Conservation (phyloP, 1,140 invertebrate species). For the Druon quercuslanigerum region DNA sequence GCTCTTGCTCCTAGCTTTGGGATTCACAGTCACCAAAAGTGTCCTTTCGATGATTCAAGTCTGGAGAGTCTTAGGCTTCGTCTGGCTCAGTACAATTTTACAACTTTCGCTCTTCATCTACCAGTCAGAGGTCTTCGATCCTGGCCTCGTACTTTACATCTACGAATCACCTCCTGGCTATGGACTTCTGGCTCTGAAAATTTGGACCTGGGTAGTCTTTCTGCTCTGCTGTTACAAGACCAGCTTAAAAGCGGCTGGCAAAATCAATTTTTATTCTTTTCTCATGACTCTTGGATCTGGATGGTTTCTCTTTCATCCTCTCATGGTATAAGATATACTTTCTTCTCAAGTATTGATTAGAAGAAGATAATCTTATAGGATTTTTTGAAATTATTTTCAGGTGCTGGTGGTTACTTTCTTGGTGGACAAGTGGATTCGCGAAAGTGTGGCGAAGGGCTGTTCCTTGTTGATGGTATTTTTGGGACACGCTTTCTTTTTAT, state of each 20-base stretch:
- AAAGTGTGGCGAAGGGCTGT: constrained; percentile 89
- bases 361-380: constrained; percentile 10
- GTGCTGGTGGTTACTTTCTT: constrained; percentile 88
- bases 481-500: constrained; percentile 89
- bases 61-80: constrained; percentile 87
- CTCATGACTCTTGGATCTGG: constrained; percentile 88
- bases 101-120: constrained; percentile 83
- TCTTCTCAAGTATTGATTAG: neutral
- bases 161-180: constrained; percentile 94
- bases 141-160: constrained; percentile 90
- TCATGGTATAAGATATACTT: constrained; percentile 55
- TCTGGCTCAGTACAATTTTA: constrained; percentile 80
- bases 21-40: constrained; percentile 92
- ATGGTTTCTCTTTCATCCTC: constrained; percentile 64
- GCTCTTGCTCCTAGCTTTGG: constrained; percentile 89
- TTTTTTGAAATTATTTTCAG: constrained; percentile 77
- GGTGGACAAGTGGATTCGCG: constrained; percentile 92
- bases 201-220: constrained; percentile 90
- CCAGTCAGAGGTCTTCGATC: constrained; percentile 89
- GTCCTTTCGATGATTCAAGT: constrained; percentile 85
- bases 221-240: constrained; percentile 80
- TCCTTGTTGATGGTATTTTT: constrained; percentile 84
- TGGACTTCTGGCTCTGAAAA: constrained; percentile 84
- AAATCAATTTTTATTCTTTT: constrained; percentile 85
- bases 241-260: constrained; percentile 52